Conservation (phyloP, 2,797 vertebrate species). For the Cygnus olor region DNA sequence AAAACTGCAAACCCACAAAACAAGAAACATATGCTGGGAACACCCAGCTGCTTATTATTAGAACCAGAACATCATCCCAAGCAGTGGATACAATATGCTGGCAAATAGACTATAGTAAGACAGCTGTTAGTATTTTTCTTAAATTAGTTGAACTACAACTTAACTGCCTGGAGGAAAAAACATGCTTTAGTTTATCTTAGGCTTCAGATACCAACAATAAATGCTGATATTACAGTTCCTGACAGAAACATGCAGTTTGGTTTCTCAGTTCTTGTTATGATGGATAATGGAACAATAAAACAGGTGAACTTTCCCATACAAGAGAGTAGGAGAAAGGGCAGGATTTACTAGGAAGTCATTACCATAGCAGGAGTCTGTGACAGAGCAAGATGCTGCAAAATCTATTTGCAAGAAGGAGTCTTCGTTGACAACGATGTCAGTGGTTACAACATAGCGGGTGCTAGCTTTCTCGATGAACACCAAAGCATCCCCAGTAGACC, state of each 20-base stretch:
- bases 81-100: background rate
- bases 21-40: background rate
- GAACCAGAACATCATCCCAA: background rate
- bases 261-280: background rate
- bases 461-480: conserved; percentile 99
- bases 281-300: background rate
- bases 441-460: conserved; percentile 95
- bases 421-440: conserved; percentile 93
- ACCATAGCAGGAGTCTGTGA: conserved; percentile 98
- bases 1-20: background rate
- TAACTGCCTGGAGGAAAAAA: background rate
- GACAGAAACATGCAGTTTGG: background rate
- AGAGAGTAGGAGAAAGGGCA: background rate
- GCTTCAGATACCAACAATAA: background rate
- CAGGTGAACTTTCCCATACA: background rate
- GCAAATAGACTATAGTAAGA: background rate
- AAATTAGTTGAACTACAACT: background rate
- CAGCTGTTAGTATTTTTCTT: background rate
- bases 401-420: conserved; percentile 97
- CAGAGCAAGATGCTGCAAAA: conserved; percentile 97
- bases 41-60: background rate
- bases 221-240: background rate
- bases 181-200: background rate
- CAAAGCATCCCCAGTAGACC: conserved; percentile 93
- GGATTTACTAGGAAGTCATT: conserved; percentile 57